Conservation (phyloP, 2,888 invertebrate species). For the Drosophila glabriapex region DNA sequence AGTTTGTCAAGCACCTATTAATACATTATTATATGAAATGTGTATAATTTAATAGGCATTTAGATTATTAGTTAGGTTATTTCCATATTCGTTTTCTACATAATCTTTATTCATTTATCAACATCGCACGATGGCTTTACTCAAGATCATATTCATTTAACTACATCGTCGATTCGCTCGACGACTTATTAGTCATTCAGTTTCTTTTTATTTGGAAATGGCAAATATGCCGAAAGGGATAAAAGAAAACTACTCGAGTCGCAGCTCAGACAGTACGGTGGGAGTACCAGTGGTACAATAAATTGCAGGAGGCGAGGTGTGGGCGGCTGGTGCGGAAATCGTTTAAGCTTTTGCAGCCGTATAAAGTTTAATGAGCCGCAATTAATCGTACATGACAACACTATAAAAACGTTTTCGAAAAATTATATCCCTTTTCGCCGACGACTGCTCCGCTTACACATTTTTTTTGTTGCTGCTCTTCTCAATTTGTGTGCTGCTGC, state of each 20-base stretch:
- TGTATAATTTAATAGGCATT: not conserved
- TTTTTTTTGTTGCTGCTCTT: constrained; percentile 11
- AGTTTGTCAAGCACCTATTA: not conserved
- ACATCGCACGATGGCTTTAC: not conserved
- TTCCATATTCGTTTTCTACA: not conserved
- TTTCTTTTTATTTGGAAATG: not conserved
- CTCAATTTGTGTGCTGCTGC: constrained; percentile 18
- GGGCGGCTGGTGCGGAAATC: constrained; percentile 50
- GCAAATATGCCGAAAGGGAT: not conserved
- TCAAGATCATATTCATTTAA: not conserved
- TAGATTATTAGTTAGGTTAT: not conserved
- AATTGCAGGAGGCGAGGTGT: not conserved
- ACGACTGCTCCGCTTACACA: constrained; percentile 8
- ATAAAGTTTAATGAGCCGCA: constrained; percentile 86
- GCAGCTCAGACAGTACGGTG: constrained; percentile 10
- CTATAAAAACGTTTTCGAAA: constrained; percentile 81
- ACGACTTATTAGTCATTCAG: constrained; percentile 11
- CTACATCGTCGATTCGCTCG: not conserved
- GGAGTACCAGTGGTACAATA: constrained; percentile 8
- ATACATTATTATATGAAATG: not conserved
- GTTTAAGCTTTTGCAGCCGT: constrained; percentile 70
- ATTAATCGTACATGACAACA: constrained; percentile 85
- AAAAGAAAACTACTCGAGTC: not conserved
- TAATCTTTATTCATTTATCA: not conserved
- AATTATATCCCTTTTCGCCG: constrained; percentile 60